Conservation (phyloP, 2,113 vertebrate species). For the Bostrychus sinensis region DNA sequence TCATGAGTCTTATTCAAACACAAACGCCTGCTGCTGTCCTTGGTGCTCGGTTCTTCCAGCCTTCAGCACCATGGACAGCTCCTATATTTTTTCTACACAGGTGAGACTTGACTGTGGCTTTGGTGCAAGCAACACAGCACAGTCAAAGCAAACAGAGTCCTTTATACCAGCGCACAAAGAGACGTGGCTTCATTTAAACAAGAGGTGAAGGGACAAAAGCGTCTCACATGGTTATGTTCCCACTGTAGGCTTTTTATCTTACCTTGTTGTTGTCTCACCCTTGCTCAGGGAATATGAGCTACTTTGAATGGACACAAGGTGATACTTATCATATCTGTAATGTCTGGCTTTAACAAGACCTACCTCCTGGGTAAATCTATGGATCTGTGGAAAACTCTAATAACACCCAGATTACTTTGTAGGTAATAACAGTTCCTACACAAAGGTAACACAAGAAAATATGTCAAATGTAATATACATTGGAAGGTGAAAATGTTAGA, state of each 20-base stretch:
- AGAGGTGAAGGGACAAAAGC: conserved; percentile 22
- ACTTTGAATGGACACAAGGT: conserved; percentile 3
- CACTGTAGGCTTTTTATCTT: conserved; percentile 40
- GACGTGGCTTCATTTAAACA: conserved; percentile 37
- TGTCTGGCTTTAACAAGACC: not conserved
- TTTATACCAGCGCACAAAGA: conserved; percentile 31
- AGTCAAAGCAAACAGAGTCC: conserved; percentile 35
- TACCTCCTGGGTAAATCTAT: conserved; percentile 23
- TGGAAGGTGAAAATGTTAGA: too few relatives aligned
- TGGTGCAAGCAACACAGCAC: conserved; percentile 8
- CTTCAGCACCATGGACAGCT: conserved; percentile 75
- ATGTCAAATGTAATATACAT: too few relatives aligned
- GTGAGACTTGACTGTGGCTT: conserved; percentile 44
- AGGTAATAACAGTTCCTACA: too few relatives aligned
- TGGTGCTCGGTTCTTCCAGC: conserved; percentile 55
- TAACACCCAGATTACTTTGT: not conserved
- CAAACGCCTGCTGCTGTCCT: conserved; percentile 50
- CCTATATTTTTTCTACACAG: conserved; percentile 40
- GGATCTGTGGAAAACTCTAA: conserved; percentile 1
- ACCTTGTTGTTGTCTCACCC: not conserved
- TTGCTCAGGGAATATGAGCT: conserved; percentile 20
- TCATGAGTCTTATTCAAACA: not conserved
- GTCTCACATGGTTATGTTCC: conserved; percentile 61
- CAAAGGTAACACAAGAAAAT: too few relatives aligned
- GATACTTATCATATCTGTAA: not conserved